Conservation (phyloP, 1,140 invertebrate genomes). For the Carposina sasakii region DNA sequence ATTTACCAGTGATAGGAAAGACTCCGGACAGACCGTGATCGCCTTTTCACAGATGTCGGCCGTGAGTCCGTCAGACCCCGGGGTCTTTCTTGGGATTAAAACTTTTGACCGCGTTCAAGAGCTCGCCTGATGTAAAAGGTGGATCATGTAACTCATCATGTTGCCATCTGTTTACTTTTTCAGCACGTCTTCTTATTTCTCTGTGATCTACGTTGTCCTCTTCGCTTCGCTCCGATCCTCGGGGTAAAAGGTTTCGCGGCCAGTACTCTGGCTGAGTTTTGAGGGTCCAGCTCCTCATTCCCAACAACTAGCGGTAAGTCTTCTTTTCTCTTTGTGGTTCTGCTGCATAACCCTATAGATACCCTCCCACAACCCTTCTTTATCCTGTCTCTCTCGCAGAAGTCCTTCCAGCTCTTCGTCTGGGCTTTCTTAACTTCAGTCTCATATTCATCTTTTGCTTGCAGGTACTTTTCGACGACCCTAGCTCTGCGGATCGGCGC, state of each 20-base stretch:
- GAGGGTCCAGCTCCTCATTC: neutral
- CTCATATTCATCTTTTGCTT: neutral
- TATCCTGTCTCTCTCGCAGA: constrained; percentile 1
- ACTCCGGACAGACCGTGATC: neutral
- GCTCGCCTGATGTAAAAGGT: neutral
- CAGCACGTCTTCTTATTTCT: neutral
- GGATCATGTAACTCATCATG: neutral
- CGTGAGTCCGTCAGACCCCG: neutral
- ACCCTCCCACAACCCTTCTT: no score
- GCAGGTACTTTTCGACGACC: neutral
- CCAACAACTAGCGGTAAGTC: neutral
- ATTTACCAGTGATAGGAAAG: constrained; percentile 1
- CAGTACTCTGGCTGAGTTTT: neutral
- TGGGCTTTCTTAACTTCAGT: neutral
- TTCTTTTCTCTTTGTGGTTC: neutral
- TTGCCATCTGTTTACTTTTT: neutral
- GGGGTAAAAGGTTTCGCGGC: neutral
- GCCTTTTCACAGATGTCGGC: neutral
- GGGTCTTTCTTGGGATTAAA: constrained; percentile 1
- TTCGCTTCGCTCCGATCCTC: neutral
- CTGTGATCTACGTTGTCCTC: neutral
- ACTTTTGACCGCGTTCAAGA: neutral
- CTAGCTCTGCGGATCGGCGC: neutral
- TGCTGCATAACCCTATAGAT: neutral
- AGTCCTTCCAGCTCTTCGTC: constrained; percentile 3